Evolutionary conservation across 2,797 vertebrate species (phyloP), one percentile per base, ranked within the genome.

Genomic region (Callimico goeldii): DNA sequence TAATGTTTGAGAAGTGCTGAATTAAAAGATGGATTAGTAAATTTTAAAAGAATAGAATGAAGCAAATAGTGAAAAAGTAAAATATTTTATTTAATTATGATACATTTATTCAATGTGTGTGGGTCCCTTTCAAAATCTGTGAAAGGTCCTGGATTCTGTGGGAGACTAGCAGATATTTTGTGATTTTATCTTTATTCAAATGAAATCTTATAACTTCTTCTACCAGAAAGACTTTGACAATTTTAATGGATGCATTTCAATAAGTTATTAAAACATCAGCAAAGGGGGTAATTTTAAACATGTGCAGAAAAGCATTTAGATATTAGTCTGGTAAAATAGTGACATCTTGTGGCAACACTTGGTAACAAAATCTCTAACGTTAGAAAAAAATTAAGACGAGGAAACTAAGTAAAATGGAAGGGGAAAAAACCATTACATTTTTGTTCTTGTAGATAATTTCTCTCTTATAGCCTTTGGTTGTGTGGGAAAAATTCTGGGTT

Each of bases 261-360:
- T 76, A 91, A 98, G 86, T 93, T 97, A 94, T 93, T 85, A 86
- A 98, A 98, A 97, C 28, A 55, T 88, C 87, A 95, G 96, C 64
- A 0, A 1, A 98, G 64, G 15, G 95, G 26, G 55, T 79, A 79
- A 50, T 93, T 95, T 70, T 50, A 30, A 97, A 79, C 91, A 94
- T n/a, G 67, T 81, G 0, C 0, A 39, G 43, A 12, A 73, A n/a
- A 57, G 30, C 0, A 77, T 97, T 81, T 41, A 93, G 80, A 55
- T 70, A 50, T 72, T 97, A 97, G 88, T 0, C 14, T 98, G 98
- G 98, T 98, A 82, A 97, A 97, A 98, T 90, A 98, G n/a, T 98
- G 98, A 98, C 99, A 99, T 97, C 98, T 98, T 97, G 98, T 99
- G 99, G 98, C 89, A 30, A 8, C 4, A 80, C 19, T 5, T n/a